phyloP scores from a whole-genome alignment of 2,888 invertebrate species.

The Argyresthia goedartella region DNA sequence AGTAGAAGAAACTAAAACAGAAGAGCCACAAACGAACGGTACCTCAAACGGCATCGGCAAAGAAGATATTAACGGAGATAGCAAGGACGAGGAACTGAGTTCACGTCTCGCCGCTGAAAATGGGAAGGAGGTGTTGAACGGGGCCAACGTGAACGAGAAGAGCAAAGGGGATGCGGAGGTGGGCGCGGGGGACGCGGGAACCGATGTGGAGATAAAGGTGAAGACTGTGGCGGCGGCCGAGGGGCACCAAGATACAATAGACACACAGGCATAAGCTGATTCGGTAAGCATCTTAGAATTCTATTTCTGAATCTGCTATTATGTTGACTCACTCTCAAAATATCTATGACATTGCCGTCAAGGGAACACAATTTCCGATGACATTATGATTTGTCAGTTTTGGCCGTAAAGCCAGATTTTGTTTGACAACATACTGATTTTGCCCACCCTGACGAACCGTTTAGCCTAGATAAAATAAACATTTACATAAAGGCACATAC shows the following conservation, averaged over 20 bases:
- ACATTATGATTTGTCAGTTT: too few relatives aligned
- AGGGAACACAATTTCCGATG: too few relatives aligned
- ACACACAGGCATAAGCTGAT: slow-evolving; percentile 60
- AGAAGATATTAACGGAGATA: slow-evolving; percentile 35
- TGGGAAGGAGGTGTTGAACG: slow-evolving; percentile 39
- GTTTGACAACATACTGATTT: too few relatives aligned
- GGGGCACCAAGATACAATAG: slow-evolving; percentile 48
- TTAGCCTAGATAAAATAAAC: too few relatives aligned
- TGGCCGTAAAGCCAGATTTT: too few relatives aligned
- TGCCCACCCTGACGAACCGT: too few relatives aligned
- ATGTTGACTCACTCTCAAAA: not conserved
- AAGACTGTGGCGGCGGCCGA: slow-evolving; percentile 67
- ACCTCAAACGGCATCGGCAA: slow-evolving; percentile 40
- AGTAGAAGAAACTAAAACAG: slow-evolving; percentile 18
- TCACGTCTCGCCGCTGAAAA: slow-evolving; percentile 48
- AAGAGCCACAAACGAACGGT: slow-evolving; percentile 45
- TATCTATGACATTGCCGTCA: not conserved
- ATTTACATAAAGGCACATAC: too few relatives aligned
- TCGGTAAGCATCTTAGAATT: slow-evolving; percentile 28
- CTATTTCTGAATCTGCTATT: not conserved
- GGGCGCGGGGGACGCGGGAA: not conserved
- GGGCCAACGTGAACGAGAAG: slow-evolving; percentile 19
- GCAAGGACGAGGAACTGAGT: slow-evolving; percentile 40
- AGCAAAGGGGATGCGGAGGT: not conserved
- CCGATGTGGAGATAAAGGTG: slow-evolving; percentile 53